Evolutionary conservation across 1,140 invertebrate species (phyloP).

Genomic region (Euborellia annulipes): DNA sequence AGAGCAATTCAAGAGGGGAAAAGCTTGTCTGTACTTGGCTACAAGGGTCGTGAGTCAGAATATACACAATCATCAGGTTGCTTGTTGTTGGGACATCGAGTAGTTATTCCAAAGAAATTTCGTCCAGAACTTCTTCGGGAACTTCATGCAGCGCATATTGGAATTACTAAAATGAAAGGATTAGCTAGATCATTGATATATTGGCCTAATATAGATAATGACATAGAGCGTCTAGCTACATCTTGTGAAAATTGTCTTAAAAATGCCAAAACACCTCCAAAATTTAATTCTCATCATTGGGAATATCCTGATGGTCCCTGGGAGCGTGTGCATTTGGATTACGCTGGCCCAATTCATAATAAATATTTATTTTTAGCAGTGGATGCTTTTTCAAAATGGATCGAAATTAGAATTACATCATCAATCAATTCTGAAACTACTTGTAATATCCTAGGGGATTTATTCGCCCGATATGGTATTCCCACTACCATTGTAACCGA

Average conservation of each 20-base stretch:
- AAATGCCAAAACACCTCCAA: too few species aligned
- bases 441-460: not conserved
- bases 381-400: constrained; percentile 1
- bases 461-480: constrained; percentile 17
- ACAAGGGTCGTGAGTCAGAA: too few species aligned
- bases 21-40: too few species aligned
- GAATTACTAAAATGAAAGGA: constrained; percentile 10
- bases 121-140: constrained; percentile 1
- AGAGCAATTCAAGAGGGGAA: too few species aligned
- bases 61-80: constrained; percentile 9
- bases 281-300: not conserved
- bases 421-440: not conserved
- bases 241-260: too few species aligned
- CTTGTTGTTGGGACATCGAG: constrained; percentile 10
- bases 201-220: constrained; percentile 1
- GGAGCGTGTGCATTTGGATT: not conserved
- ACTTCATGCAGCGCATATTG: constrained; percentile 8
- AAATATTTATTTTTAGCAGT: not conserved
- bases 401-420: not conserved
- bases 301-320: not conserved
- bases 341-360: not conserved
- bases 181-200: constrained; percentile 12
- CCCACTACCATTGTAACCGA: constrained; percentile 16
- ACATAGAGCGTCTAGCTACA: not conserved
- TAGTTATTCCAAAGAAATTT: constrained; percentile 3